Evolutionary conservation across 2,113 vertebrate genomes (phyloP).

Genomic region (Aspiorhynchus laticeps): DNA sequence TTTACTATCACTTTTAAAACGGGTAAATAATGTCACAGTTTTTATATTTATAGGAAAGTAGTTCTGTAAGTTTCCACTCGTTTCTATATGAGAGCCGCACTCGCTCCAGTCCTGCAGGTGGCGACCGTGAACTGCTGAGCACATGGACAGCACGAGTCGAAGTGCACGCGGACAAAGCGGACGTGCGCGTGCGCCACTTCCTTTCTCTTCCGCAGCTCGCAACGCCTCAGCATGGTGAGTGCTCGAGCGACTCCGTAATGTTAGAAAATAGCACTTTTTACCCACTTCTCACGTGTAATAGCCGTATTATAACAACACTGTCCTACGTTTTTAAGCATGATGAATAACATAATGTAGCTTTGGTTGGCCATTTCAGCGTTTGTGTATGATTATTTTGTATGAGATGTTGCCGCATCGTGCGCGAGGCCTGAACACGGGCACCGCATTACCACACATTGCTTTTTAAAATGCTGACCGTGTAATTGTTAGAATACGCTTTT

Average conservation of each 20-base stretch:
- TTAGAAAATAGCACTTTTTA: not conserved
- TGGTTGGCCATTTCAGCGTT: not conserved
- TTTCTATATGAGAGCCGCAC: too few relatives aligned
- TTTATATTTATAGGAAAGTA: not conserved
- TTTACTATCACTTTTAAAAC: too few relatives aligned
- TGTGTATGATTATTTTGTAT: slow-evolving; percentile 6
- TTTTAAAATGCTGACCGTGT: rapidly evolving
- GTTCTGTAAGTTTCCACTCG: not conserved
- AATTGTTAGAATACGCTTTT: not conserved
- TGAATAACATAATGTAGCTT: too few relatives aligned
- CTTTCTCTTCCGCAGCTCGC: slow-evolving; percentile 55
- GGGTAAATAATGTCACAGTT: too few relatives aligned
- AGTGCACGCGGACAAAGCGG: slow-evolving; percentile 48
- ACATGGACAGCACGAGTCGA: not conserved
- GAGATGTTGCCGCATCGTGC: not conserved
- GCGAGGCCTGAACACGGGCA: slow-evolving; percentile 19
- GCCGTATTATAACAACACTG: not conserved
- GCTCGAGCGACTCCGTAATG: not conserved
- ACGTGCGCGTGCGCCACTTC: slow-evolving; percentile 35
- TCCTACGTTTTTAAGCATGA: not conserved
- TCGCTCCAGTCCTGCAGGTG: slow-evolving; percentile 23
- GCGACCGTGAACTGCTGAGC: not conserved
- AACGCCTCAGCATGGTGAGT: slow-evolving; percentile 54
- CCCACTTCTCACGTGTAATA: not conserved
- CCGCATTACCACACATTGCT: not conserved